A percentile compares a stretch with the other conserved stretches of the same genome.
Evolutionary conservation across 2,113 vertebrate species (phyloP).

Genomic region (Bubo blakistoni): DNA sequence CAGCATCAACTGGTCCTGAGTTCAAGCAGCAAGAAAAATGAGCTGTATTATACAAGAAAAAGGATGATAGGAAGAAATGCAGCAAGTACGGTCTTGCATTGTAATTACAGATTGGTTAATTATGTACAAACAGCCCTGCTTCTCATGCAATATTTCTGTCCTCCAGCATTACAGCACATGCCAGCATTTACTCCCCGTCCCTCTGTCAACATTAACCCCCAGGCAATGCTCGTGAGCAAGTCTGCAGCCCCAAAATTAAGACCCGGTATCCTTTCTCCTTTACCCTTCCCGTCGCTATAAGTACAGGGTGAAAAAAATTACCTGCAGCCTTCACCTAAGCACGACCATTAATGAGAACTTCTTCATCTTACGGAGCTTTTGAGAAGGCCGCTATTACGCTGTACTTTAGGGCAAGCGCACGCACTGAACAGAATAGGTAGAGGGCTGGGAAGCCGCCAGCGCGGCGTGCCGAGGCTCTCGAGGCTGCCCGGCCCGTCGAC

Average conservation of each 20-base stretch:
- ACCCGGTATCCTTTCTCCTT: background rate
- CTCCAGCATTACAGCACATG: background rate
- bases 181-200: background rate
- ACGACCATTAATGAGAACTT: rapidly evolving
- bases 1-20: background rate
- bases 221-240: background rate
- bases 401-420: background rate
- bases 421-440: no score
- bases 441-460: background rate
- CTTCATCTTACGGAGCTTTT: rapidly evolving
- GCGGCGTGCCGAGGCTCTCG: rapidly evolving
- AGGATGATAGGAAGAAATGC: background rate
- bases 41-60: background rate
- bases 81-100: background rate
- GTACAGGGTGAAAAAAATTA: no score
- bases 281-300: rapidly evolving
- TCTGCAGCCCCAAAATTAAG: background rate
- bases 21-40: background rate
- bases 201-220: background rate
- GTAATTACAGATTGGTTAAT: background rate
- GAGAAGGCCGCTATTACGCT: background rate
- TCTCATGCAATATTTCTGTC: background rate
- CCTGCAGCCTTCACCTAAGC: background rate
- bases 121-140: background rate
- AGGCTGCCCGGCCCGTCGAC: rapidly evolving